Evolutionary conservation across 2,888 invertebrate genomes (phyloP).

Genomic region (Nezara viridula): DNA sequence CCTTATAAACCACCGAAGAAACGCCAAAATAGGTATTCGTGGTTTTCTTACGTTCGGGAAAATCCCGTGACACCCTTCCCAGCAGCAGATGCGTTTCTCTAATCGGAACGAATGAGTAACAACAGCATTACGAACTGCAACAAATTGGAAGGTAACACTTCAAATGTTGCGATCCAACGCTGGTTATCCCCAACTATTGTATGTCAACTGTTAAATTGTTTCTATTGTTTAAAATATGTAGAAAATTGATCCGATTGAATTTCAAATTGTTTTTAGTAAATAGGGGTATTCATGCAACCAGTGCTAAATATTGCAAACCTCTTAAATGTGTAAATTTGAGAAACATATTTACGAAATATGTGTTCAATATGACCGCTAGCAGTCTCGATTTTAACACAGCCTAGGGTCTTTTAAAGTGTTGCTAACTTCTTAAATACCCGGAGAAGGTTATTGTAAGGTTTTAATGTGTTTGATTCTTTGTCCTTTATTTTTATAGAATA

Average conservation of each 20-base stretch:
- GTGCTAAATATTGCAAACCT: too few species aligned
- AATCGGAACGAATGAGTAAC: neutral
- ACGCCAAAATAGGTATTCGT: neutral
- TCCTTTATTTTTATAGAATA: too few species aligned
- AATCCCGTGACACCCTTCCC: constrained; percentile 19
- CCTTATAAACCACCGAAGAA: constrained; percentile 1
- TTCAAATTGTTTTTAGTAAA: neutral
- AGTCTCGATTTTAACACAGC: too few species aligned
- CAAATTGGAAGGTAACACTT: neutral
- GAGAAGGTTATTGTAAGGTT: too few species aligned
- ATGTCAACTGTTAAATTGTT: neutral
- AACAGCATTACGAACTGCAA: neutral
- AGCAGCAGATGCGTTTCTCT: neutral
- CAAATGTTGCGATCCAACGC: neutral
- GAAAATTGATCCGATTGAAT: neutral
- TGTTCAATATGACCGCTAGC: too few species aligned
- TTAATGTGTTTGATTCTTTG: too few species aligned
- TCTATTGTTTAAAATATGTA: neutral
- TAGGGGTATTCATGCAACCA: too few species aligned
- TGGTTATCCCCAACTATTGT: neutral
- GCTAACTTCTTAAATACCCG: too few species aligned
- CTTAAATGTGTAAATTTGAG: too few species aligned
- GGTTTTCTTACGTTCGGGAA: constrained; percentile 24
- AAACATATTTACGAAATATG: too few species aligned
- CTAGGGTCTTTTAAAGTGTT: too few species aligned